These are phyloP conservation scores for Thera obeliscata DNA, from an alignment of 2,888 invertebrate species.

Conservation along the genomic window DNA sequence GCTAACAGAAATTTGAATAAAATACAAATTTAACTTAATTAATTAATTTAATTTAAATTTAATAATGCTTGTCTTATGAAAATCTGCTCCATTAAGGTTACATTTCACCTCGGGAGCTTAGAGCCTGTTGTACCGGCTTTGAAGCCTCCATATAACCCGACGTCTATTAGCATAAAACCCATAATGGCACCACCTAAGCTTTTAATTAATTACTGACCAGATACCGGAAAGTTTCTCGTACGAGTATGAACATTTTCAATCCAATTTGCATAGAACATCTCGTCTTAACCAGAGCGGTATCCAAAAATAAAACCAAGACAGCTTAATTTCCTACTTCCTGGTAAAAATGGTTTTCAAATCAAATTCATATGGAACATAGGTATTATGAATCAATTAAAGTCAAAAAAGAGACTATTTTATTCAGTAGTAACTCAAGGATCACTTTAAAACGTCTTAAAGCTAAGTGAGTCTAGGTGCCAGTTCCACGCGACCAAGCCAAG, in stretches of 20 bases:
- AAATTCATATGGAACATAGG: no score
- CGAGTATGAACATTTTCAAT: conserved; percentile 58
- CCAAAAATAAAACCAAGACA: conserved; percentile 1
- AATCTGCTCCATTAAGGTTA: background rate
- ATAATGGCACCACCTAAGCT: conserved; percentile 74
- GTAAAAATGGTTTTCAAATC: no score
- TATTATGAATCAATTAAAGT: no score
- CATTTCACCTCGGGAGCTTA: conserved; percentile 11
- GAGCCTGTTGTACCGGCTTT: conserved; percentile 57
- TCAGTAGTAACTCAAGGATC: no score
- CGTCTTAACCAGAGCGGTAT: conserved; percentile 37
- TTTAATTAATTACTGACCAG: conserved; percentile 79
- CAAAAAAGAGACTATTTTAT: no score
- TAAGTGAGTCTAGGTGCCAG: no score
- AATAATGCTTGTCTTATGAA: no score
- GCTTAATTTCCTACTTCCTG: background rate
- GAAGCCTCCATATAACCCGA: conserved; percentile 73
- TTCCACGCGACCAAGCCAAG: no score
- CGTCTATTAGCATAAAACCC: conserved; percentile 79
- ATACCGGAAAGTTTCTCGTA: conserved; percentile 56
- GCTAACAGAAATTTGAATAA: no score
- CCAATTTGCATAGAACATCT: conserved; percentile 59
- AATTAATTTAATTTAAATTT: no score
- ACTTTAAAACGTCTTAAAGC: no score
- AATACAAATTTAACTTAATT: no score